Evolutionary conservation across 2,888 invertebrate genomes (phyloP), one percentile per base, ranked within the genome.

Genomic region (Erebia epiphron): DNA sequence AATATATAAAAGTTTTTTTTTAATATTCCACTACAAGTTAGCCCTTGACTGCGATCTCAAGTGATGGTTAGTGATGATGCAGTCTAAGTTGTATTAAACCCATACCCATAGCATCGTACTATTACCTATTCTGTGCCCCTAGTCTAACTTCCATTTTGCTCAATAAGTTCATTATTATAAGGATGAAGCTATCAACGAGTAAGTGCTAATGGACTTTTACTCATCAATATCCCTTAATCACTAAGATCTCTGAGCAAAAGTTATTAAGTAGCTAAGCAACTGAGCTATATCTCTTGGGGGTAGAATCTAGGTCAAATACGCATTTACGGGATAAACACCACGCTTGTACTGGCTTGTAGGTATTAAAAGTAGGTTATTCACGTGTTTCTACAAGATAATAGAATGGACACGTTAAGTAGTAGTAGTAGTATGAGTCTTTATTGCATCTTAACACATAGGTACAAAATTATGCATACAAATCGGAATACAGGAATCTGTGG

Each of bases 281-380:
- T 58, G 35, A 35, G 35, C 57, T n/a, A 58, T 9, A 8, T 58
- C 35, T 13, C 26, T 58, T 35, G 16, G 21, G 62, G 21, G 63
- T 50, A 50, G 63, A 52, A 63, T 63, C 63, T 63, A 50, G 63
- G 63, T 63, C 63, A 35, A 63, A 63, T 50, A 63, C 50, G 63
- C 63, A 63, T 50, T 50, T 26, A 35, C 26, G 50, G 63, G 14
- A 14, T 63, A 26, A 63, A 63, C 63, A 50, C 50, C 50, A 63
- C 7, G 11, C 16, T 18, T 26, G 26, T 26, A 26, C 26, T 26
- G 26, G 26, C 26, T 26, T 13, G n/a, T n/a, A 63, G 50, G n/a
- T 35, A 58, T 8, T n/a, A 58, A 35, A 9, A 3, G n/a, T 5
- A 9, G 46, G 61, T 13, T 35, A 58, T 35, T 58, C 35, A 58